phyloP scores from a whole-genome alignment of 2,888 invertebrate genomes.

The Frankliniella intonsa region DNA sequence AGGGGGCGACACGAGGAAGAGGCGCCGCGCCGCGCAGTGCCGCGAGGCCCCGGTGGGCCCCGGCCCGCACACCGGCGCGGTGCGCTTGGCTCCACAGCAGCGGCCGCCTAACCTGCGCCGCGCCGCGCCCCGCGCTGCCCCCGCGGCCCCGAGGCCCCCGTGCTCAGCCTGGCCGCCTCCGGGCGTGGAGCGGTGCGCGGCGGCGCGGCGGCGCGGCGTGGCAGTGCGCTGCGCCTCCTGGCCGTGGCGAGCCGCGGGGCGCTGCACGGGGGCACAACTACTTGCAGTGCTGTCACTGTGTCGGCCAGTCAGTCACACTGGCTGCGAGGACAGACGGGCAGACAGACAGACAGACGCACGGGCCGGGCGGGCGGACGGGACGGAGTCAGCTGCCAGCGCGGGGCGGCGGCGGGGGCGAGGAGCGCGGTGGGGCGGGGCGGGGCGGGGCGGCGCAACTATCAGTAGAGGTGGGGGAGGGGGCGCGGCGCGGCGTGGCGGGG shows the following conservation, averaged over 20 bases:
- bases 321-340: neutral
- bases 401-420: slow-evolving; percentile 26
- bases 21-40: neutral
- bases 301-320: neutral
- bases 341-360: neutral
- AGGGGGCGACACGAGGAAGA: too few relatives aligned
- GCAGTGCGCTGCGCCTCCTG: neutral
- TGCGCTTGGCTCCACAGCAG: neutral
- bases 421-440: neutral
- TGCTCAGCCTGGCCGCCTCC: too few relatives aligned
- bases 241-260: neutral
- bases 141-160: neutral
- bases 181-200: neutral
- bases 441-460: neutral
- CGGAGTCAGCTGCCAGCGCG: slow-evolving; percentile 29
- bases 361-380: neutral
- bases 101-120: neutral
- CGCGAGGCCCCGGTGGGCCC: neutral
- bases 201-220: neutral
- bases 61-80: neutral
- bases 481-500: slow-evolving; percentile 12
- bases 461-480: neutral
- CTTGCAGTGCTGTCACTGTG: neutral
- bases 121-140: neutral
- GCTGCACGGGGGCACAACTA: neutral